Base-by-base conservation (phyloP, 2,113 vertebrate species). In the Chionis minor region DNA sequence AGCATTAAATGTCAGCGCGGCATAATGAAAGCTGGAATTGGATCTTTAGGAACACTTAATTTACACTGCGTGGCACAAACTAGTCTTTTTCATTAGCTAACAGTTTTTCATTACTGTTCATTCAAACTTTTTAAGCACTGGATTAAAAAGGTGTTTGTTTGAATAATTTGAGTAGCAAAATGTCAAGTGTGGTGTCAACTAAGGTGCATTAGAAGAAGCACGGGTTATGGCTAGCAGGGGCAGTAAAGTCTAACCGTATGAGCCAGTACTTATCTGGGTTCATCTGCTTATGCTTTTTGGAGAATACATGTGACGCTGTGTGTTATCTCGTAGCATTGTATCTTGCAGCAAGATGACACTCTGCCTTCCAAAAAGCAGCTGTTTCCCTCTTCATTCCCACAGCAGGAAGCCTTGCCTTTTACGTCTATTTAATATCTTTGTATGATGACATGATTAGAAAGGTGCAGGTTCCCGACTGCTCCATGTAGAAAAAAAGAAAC, bases 41-140 rank as follows among this genome's bases (percentile, higher is more conserved):
- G 52, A 93, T 75, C 71, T 93, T 94, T 71, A 83, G 69, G 71
- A 93, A 88, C 84, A 69, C 44, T 81, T 93, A 63, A 88, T 93
- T 93, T 90, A 67, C 47, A 42, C 38, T 40, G 28, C 59, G 45
- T 79, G 58, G 55, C 42, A 86, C 69, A 89, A 92, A 75, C 27
- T 66, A 83, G 19, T 35, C 21, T 84, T 92, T 83, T 91, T 49
- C 61, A 72, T 89, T 90, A 94, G 20, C 30, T 86, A 90, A 33
- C 15, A 71, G 58, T 51, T 95, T 95, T 67, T 56, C 33, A 63
- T 72, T 79, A 63, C 47, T 63, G 14, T 67, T 83, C 56, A 59
- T 67, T 85, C 78, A 90, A 79, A 88, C 26, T 77, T 81, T 85
- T 81, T 16, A 94, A 91, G 38, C 21, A 56, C 40, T 65, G 32